Percentiles rank a stretch among this genome's conserved stretches.
These are phyloP conservation scores for Euleptes europaea DNA, from an alignment of 2,113 vertebrate genomes.

Conservation along the genomic window DNA sequence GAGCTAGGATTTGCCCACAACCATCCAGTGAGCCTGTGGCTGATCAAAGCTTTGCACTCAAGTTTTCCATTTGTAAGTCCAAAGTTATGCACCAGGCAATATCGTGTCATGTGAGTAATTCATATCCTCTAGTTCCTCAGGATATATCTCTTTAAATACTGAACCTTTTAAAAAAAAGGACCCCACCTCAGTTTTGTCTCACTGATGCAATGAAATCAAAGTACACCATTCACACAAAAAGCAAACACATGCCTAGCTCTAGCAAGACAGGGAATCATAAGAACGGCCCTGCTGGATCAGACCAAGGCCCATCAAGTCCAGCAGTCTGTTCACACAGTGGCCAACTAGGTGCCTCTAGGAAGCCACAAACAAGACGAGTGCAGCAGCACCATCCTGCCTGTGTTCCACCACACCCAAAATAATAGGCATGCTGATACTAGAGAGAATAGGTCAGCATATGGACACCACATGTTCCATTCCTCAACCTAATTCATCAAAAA, in stretches of 20 bases:
- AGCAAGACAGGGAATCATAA: background rate
- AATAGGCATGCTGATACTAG: no score
- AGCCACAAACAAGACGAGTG: no score
- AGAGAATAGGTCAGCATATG: no score
- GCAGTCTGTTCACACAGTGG: no score
- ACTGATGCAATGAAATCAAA: background rate
- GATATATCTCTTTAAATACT: background rate
- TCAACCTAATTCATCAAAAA: background rate
- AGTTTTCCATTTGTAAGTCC: background rate
- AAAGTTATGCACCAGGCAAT: background rate
- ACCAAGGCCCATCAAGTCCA: no score
- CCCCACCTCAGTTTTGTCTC: no score
- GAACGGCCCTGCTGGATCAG: no score
- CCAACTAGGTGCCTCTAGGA: no score
- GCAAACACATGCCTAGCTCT: background rate
- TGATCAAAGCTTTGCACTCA: background rate
- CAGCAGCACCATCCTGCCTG: no score
- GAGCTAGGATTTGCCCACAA: background rate
- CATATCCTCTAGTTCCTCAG: background rate
- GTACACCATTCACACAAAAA: background rate
- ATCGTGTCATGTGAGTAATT: background rate
- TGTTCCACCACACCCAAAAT: no score
- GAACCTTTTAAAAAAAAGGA: background rate
- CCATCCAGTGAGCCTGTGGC: no score
- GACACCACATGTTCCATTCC: background rate